Percentiles rank a stretch among this genome's conserved stretches.
Evolutionary conservation across 2,797 vertebrate genomes (phyloP).

Genomic region (Petrocephalus sullivani): DNA sequence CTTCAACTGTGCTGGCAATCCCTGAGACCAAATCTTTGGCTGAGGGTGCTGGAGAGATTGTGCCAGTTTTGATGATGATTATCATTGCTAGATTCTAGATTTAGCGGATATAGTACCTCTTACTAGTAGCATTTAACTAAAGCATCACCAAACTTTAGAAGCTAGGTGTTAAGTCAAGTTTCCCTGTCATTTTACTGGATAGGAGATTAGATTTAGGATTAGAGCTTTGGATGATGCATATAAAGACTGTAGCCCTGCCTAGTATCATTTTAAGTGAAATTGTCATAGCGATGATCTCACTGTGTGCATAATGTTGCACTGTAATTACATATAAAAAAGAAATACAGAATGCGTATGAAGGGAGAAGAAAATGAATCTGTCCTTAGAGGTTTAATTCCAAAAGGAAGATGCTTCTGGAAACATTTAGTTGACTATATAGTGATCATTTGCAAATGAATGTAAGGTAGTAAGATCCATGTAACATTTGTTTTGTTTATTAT

Average conservation of each 20-base stretch:
- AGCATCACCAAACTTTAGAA: neutral
- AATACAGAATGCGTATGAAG: neutral
- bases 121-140: neutral
- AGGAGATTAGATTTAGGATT: neutral
- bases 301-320: neutral
- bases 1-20: slow-evolving; percentile 7
- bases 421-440: neutral
- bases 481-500: neutral
- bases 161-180: neutral
- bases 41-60: neutral
- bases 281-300: neutral
- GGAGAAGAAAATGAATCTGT: neutral
- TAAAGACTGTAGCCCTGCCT: neutral
- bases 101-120: neutral
- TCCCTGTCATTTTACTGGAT: neutral
- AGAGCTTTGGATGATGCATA: neutral
- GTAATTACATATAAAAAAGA: neutral
- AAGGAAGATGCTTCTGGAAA: neutral
- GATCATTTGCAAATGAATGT: neutral
- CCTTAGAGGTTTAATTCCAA: neutral
- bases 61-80: neutral
- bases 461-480: neutral
- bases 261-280: neutral
- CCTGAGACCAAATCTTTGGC: slow-evolving; percentile 1
- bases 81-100: neutral